These are phyloP conservation scores for Drosophila insularis DNA, from an alignment of 1,140 invertebrate species.

Conservation along the genomic window DNA sequence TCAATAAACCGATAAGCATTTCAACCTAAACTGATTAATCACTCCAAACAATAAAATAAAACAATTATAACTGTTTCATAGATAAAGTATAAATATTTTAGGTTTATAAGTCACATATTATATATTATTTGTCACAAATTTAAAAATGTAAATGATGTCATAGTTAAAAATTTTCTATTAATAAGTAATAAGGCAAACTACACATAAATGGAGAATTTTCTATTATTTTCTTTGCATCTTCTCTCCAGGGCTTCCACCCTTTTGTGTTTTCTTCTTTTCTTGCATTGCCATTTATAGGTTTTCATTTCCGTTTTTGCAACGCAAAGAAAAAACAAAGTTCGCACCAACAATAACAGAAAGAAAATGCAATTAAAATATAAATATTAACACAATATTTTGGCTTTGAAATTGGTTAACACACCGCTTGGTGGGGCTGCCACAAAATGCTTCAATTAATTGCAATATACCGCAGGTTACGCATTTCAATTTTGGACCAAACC, in stretches of 20 bases:
- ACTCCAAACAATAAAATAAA: too few species aligned
- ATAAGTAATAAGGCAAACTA: too few species aligned
- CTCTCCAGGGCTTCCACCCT: background rate
- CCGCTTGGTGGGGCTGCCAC: background rate
- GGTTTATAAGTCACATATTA: too few species aligned
- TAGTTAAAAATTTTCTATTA: background rate
- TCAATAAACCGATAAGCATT: too few species aligned
- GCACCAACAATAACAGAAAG: background rate
- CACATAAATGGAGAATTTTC: background rate
- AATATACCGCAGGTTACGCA: slow-evolving; percentile 30
- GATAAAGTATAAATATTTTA: too few species aligned
- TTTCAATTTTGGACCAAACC: slow-evolving; percentile 55
- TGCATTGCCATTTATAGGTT: background rate
- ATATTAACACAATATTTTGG: slow-evolving; percentile 47
- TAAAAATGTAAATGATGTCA: background rate
- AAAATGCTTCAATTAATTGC: slow-evolving; percentile 58
- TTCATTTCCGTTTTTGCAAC: slow-evolving; percentile 16
- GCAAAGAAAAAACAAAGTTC: background rate
- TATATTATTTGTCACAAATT: too few species aligned
- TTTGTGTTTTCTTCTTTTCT: background rate
- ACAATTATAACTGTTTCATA: too few species aligned
- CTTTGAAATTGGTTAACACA: slow-evolving; percentile 8
- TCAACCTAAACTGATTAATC: too few species aligned
- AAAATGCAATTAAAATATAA: slow-evolving; percentile 34
- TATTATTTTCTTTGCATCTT: background rate